A percentile compares a stretch with the other conserved stretches of the same genome.
Evolutionary conservation across 2,888 invertebrate genomes (phyloP).

Genomic region (Macropis europaea): DNA sequence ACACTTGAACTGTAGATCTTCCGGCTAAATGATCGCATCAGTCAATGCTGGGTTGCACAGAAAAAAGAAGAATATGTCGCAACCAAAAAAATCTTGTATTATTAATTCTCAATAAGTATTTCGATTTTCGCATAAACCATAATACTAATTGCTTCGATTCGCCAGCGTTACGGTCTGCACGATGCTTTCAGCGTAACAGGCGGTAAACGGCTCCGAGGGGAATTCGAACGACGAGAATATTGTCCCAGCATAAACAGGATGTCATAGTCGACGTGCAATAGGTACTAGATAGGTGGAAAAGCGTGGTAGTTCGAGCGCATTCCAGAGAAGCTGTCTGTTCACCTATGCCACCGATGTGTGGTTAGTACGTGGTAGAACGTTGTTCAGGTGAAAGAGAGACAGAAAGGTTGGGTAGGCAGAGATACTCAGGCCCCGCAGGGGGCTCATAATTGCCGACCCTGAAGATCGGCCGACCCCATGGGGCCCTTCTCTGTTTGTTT

Average conservation of each 20-base stretch:
- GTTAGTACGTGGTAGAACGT: slow-evolving; percentile 44
- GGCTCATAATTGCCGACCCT: slow-evolving; percentile 80
- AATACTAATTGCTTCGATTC: too few relatives aligned
- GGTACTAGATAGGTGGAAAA: slow-evolving; percentile 47
- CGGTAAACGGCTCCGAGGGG: too few relatives aligned
- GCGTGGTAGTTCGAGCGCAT: slow-evolving; percentile 59
- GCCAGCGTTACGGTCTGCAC: too few relatives aligned
- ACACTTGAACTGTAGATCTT: too few relatives aligned
- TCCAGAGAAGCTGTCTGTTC: slow-evolving; percentile 61
- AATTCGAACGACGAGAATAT: slow-evolving; percentile 5
- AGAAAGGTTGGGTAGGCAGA: slow-evolving; percentile 62
- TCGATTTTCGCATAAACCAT: too few relatives aligned
- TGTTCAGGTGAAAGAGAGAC: slow-evolving; percentile 47
- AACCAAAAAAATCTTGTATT: too few relatives aligned
- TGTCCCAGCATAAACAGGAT: slow-evolving; percentile 14
- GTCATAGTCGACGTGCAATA: slow-evolving; percentile 31
- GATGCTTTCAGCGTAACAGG: too few relatives aligned
- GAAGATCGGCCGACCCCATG: slow-evolving; percentile 78
- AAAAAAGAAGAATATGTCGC: too few relatives aligned
- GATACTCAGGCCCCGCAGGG: slow-evolving; percentile 76
- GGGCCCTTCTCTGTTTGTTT: slow-evolving; percentile 79
- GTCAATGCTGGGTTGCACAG: too few relatives aligned
- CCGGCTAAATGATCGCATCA: too few relatives aligned
- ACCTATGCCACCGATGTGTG: slow-evolving; percentile 61
- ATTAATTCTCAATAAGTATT: too few relatives aligned